Evolutionary conservation across 2,888 invertebrate genomes (phyloP), one percentile per base, ranked within the genome.

Genomic region (Linyphia triangularis): DNA sequence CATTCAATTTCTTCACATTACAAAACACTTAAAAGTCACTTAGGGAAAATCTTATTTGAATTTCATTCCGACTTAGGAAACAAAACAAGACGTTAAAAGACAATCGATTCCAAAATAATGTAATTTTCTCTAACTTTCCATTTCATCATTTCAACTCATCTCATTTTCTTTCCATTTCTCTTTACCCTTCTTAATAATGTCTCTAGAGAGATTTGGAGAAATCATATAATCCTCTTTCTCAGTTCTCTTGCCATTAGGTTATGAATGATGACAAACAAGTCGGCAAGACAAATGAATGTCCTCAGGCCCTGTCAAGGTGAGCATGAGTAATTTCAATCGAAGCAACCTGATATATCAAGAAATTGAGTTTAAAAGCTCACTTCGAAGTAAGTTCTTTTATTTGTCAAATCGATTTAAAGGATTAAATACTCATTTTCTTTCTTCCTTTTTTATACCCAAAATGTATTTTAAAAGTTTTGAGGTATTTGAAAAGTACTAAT

Each of bases 81-180:
- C 65, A 16, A 5, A 40, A 40, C 16, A 40, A 40, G 1, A 40
- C 1, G 16, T 40, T 40, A 40, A n/a, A 28, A 2, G 19, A 65
- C 30, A n/a, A 19, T 30, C n/a, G n/a, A 67, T n/a, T 28, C 19
- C 16, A 22, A 2, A 43, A 70, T 26, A 70, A 16, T n/a, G 43
- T 19, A 70, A 24, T 43, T 70, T 43, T 40, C 43, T 24, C 67
- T 67, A 9, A n/a, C 30, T 67, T 33, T 33, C 40, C 24, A 24
- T 77, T 77, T 59, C 61, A 77, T 63, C 61, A 22, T 33, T 24
- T 2, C 4, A 19, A 22, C 9, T 77, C 61, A 77, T 77, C 77
- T 77, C n/a, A 77, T 77, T 77, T 77, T 37, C 77, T 51, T 63
- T 33, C 77, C 61, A 37, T 77, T 77, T 77, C 59, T 9, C 37